A percentile compares a stretch with the other conserved stretches of the same genome.
These are phyloP conservation scores for Eupsilia transversa DNA, from an alignment of 2,888 invertebrate genomes.

Conservation along the genomic window DNA sequence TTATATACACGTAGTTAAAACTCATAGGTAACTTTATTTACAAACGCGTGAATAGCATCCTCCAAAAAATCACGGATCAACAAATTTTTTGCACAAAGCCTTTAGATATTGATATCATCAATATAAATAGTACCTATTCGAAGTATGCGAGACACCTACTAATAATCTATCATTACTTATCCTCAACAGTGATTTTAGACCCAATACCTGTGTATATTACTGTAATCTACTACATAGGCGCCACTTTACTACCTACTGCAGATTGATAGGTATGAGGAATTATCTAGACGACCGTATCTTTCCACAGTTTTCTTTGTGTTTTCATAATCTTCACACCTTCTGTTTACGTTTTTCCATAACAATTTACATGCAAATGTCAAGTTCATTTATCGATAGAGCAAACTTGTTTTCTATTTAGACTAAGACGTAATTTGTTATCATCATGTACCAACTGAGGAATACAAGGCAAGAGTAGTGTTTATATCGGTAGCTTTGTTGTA, in stretches of 20 bases:
- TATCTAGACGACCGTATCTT: conserved; percentile 34
- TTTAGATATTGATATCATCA: conserved; percentile 40
- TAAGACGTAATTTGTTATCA: conserved; percentile 43
- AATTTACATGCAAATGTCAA: conserved; percentile 68
- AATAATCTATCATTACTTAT: conserved; percentile 43
- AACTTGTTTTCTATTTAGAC: conserved; percentile 57
- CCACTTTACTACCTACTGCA: conserved; percentile 7
- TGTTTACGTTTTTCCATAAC: conserved; percentile 63
- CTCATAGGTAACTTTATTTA: conserved; percentile 5
- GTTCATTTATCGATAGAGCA: conserved; percentile 58
- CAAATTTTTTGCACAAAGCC: conserved; percentile 31
- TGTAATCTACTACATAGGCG: conserved; percentile 9
- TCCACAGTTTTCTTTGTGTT: conserved; percentile 48
- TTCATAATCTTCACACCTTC: conserved; percentile 34
- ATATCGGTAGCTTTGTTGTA: conserved; percentile 24
- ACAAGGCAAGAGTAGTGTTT: conserved; percentile 37
- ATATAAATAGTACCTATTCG: conserved; percentile 23
- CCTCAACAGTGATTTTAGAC: conserved; percentile 27
- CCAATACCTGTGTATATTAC: conserved; percentile 11
- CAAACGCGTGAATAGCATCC: conserved; percentile 1
- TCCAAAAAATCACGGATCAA: conserved; percentile 6
- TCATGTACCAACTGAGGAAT: conserved; percentile 40
- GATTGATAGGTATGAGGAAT: conserved; percentile 8
- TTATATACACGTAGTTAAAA: neutral
- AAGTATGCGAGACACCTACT: conserved; percentile 3